Base-by-base conservation (phyloP, 92 coral and sea anemone genomes). In the Micromussa lordhowensis region DNA sequence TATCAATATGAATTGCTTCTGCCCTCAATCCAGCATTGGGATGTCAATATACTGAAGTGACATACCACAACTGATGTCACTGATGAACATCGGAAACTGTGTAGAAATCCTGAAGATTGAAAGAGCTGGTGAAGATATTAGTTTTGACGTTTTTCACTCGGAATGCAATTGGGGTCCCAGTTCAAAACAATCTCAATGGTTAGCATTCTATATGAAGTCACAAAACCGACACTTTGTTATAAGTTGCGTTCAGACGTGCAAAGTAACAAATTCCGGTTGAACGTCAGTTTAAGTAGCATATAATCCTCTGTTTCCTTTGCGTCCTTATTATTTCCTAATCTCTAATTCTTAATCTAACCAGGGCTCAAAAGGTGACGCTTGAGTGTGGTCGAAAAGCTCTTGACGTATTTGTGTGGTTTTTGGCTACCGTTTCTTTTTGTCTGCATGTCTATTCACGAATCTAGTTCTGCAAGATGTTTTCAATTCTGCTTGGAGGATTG, bases 231-330 rank as follows among this genome's bases (percentile, higher is more conserved):
- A 70, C 35, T 30, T 31, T 38, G 49, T 73, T 15, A 35, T 66
- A 34, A 73, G 53, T 73, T 32, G 15, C 38, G 78, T 73, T 73
- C 29, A 73, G 78, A 73, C 78, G 78, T 73, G 78, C 78, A 73
- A 36, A 36, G 78, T 32, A 73, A 53, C 6, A 73, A 35, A 8
- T 73, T 73, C 78, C 78, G 78, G 78, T 53, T 73, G 5, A 73
- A 35, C 26, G 49, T 34, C n/a, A 35, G 21, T 24, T 32, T 73
- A 34, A 73, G 18, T 24, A 0, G 22, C 21, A 29, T 36, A 19
- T 34, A 73, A 36, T 34, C 29, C 15, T 36, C 4, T 7, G 16
- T 34, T 38, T 35, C 49, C 51, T 19, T 12, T 35, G 29, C 34
- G 38, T 73, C 78, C 51, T 11, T 3, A 21, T 13, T 35, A 21